Percentiles rank a stretch among this genome's conserved stretches.
phyloP scores from a whole-genome alignment of 2,888 invertebrate species.

The Sabellastarte sp. region DNA sequence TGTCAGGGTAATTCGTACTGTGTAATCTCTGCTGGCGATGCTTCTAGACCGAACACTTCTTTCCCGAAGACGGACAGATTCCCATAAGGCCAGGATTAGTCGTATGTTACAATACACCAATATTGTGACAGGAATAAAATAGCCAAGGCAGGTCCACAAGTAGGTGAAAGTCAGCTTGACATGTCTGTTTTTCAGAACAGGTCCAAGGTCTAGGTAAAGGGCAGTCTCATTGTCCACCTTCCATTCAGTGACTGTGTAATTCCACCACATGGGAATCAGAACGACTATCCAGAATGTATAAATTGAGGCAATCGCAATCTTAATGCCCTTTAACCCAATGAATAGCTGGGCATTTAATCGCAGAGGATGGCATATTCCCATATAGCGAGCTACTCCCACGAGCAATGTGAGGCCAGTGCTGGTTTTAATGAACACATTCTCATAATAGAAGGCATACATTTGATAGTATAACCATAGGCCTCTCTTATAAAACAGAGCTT shows the following conservation, averaged over 20 bases:
- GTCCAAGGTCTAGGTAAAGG: constrained; percentile 15
- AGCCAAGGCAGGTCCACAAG: constrained; percentile 46
- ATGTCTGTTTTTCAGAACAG: not conserved
- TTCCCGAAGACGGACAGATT: too few species aligned
- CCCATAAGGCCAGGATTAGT: too few species aligned
- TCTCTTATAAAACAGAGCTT: too few species aligned
- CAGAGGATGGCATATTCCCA: constrained; percentile 56
- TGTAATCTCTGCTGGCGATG: too few species aligned
- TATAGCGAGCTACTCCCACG: constrained; percentile 53
- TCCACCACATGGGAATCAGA: constrained; percentile 12
- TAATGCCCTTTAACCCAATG: constrained; percentile 36
- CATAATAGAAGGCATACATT: constrained; percentile 42
- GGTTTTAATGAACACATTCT: constrained; percentile 53
- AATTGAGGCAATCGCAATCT: constrained; percentile 39
- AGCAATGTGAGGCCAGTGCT: constrained; percentile 56
- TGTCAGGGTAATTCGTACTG: constrained; percentile 42
- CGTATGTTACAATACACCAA: constrained; percentile 49
- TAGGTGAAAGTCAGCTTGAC: constrained; percentile 12
- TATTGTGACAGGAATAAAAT: constrained; percentile 47
- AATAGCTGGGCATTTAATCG: constrained; percentile 49
- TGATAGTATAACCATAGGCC: constrained; percentile 6
- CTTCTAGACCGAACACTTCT: too few species aligned
- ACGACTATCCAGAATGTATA: constrained; percentile 14
- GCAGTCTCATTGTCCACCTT: constrained; percentile 3
- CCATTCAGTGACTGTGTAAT: too few species aligned